Evolutionary conservation across 2,888 invertebrate species (phyloP).

Genomic region (Drosophila vallismaia): DNA sequence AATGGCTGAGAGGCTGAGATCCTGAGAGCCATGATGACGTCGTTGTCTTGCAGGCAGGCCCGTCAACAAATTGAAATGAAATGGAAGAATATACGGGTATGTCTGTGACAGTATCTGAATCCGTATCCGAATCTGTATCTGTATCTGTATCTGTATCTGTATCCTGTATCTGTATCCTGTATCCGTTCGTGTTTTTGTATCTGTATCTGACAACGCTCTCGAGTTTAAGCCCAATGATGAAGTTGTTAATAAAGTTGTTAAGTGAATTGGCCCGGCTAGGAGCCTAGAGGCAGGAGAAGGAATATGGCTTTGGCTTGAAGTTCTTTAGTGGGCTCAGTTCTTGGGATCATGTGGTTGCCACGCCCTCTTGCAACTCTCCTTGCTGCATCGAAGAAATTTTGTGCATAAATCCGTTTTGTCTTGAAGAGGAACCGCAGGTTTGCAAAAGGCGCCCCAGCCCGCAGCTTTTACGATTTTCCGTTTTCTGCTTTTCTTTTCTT

Average conservation of each 20-base stretch:
- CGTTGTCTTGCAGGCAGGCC: conserved; percentile 58
- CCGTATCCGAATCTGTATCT: neutral
- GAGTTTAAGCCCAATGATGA: conserved; percentile 35
- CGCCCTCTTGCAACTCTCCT: neutral
- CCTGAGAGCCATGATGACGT: conserved; percentile 48
- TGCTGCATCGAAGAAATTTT: conserved; percentile 17
- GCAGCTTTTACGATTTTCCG: conserved; percentile 19
- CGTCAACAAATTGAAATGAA: conserved; percentile 78
- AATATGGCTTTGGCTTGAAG: conserved; percentile 1
- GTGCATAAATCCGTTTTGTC: conserved; percentile 49
- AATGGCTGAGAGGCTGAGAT: neutral
- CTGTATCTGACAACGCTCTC: conserved; percentile 16
- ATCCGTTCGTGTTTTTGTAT: conserved; percentile 11
- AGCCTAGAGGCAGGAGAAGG: conserved; percentile 10
- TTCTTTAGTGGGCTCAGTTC: conserved; percentile 47
- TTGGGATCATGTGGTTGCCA: conserved; percentile 29
- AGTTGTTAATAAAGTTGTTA: conserved; percentile 74
- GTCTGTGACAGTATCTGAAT: conserved; percentile 13
- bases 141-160: conserved; percentile 4
- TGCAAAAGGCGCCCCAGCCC: conserved; percentile 15
- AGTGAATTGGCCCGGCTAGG: conserved; percentile 65
- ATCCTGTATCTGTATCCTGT: conserved; percentile 11
- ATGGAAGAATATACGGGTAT: conserved; percentile 72
- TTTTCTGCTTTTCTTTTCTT: neutral
- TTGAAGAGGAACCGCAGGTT: conserved; percentile 33